phyloP scores from a whole-genome alignment of 1,140 invertebrate species.

The Drosophila arizonae region DNA sequence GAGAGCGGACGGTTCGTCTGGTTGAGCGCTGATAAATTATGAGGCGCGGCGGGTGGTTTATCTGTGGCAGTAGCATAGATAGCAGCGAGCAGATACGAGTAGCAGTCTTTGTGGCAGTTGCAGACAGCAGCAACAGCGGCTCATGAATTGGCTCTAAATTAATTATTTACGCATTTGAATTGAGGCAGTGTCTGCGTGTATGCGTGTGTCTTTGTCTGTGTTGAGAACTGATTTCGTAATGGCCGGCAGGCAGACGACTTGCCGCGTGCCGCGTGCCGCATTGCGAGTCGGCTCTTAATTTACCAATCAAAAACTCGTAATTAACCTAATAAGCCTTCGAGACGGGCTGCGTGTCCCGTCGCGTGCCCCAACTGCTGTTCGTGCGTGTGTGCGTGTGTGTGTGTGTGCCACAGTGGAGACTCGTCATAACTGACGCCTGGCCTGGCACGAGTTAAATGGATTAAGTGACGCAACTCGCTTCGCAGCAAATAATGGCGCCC shows the following conservation, averaged over 20 bases:
- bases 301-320: slow-evolving; percentile 80
- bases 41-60: slow-evolving; percentile 71
- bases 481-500: slow-evolving; percentile 67
- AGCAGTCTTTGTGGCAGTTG: background rate
- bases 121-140: slow-evolving; percentile 40
- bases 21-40: slow-evolving; percentile 50
- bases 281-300: slow-evolving; percentile 62
- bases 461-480: slow-evolving; percentile 74
- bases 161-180: slow-evolving; percentile 79
- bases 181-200: slow-evolving; percentile 48
- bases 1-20: slow-evolving; percentile 12
- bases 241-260: slow-evolving; percentile 34
- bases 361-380: slow-evolving; percentile 58
- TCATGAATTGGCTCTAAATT: slow-evolving; percentile 77
- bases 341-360: slow-evolving; percentile 51
- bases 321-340: slow-evolving; percentile 77
- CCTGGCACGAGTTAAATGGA: slow-evolving; percentile 52
- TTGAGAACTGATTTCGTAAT: slow-evolving; percentile 78
- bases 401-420: background rate
- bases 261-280: slow-evolving; percentile 63
- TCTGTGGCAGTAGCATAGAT: slow-evolving; percentile 51
- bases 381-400: slow-evolving; percentile 17
- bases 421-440: slow-evolving; percentile 63
- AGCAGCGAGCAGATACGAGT: slow-evolving; percentile 9
- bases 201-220: slow-evolving; percentile 17